Evolutionary conservation across 2,888 invertebrate genomes (phyloP), one percentile per base, ranked within the genome.

Genomic region (Drosophila recens): DNA sequence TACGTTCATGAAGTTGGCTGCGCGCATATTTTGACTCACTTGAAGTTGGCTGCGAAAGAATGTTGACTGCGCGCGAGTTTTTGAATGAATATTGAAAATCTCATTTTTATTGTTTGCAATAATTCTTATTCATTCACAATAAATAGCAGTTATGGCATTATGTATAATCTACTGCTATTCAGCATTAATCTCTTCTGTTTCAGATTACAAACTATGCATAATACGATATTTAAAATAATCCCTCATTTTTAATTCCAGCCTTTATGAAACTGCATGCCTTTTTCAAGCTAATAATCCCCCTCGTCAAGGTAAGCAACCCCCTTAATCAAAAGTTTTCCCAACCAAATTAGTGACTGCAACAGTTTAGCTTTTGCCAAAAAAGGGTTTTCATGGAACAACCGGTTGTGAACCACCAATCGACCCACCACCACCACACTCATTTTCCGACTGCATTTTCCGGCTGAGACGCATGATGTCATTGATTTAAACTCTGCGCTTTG

Each of bases 391-490:
- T 43, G 6, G 61, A 52, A 77, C 75, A 84, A 75, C 82, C 68
- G 65, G 78, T 80, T 80, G 52, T 67, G 61, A 68, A 75, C 80
- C 80, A 78, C 85, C 72, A 30, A 13, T 45, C 40, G 54, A 64
- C 30, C 59, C 69, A 67, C 78, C 78, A 80, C 80, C 77, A 53
- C 23, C 13, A 42, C 42, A 17, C 17, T 11, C 42, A 43, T 72
- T 74, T 36, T 46, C 66, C 63, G 43, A 69, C 27, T 75, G 82
- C 83, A 79, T 59, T 75, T 72, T 53, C 53, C 54, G 27, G 15
- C 43, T 43, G 38, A 46, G 45, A 23, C 49, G 40, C 49, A 70
- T 86, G 85, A 85, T 82, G 72, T 82, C 80, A 82, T 72, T 72
- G 66, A 63, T 67, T 54, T 34, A 15, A 57, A 56, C 49, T 27